Evolutionary conservation across 2,888 invertebrate genomes (phyloP).

Genomic region (Limnephilus marmoratus): DNA sequence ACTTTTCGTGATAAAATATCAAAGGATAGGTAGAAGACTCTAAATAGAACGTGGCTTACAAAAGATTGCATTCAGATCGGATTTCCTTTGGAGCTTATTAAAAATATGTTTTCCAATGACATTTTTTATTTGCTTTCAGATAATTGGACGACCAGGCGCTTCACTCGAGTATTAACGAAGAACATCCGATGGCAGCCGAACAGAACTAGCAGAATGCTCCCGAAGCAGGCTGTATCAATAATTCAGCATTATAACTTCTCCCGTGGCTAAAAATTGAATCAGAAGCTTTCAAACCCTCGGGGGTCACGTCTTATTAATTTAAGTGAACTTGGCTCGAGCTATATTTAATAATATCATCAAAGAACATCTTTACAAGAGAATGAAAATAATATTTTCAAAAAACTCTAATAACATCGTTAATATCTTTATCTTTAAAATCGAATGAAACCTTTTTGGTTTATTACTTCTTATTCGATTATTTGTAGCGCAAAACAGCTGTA

Average conservation of each 20-base stretch:
- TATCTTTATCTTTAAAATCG: background rate
- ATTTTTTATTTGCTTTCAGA: conserved; percentile 37
- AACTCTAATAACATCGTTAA: background rate
- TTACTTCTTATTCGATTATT: background rate
- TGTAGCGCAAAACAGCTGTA: background rate
- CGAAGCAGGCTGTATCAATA: background rate
- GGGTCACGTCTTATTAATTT: background rate
- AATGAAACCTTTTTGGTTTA: background rate
- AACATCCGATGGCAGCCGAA: conserved; percentile 12
- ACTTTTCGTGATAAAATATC: background rate
- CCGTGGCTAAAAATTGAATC: conserved; percentile 20
- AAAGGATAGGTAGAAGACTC: background rate
- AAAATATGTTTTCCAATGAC: background rate
- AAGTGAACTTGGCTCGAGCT: background rate
- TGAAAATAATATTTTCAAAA: background rate
- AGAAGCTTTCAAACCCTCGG: background rate
- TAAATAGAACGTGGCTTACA: background rate
- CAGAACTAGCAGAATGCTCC: conserved; percentile 9
- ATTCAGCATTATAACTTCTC: conserved; percentile 2
- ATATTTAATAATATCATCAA: background rate
- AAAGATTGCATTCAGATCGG: background rate
- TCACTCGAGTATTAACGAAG: conserved; percentile 18
- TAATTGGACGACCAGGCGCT: conserved; percentile 30
- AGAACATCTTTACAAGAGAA: background rate
- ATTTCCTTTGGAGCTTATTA: conserved; percentile 10